Percentiles rank a stretch among this genome's conserved stretches.
Conservation (phyloP, 2,113 vertebrate species). For the mouse (Mus musculus) region GRCm39 chr4:89280501-89281000, state of each 20-base stretch:
- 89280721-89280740: neutral
- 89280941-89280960: neutral
- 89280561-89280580: neutral
- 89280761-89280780: neutral
- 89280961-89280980: neutral
- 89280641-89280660: neutral
- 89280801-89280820: conserved; percentile 18
- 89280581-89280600: neutral
- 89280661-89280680: neutral
- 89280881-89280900: neutral
- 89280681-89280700: neutral
- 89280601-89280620: no score
- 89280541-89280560: conserved; percentile 40
- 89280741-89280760: neutral
- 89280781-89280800: neutral
- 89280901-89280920: neutral
- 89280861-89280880: neutral
- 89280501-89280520: neutral
- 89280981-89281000: conserved; percentile 53
- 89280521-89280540: neutral
- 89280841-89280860: neutral
- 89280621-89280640: neutral
- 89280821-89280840: conserved; percentile 14
- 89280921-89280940: neutral
- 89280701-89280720: neutral